A percentile compares a stretch with the other conserved stretches of the same genome.
These are phyloP conservation scores for Tiliqua scincoides DNA, from an alignment of 2,113 vertebrate genomes.

Conservation along the genomic window DNA sequence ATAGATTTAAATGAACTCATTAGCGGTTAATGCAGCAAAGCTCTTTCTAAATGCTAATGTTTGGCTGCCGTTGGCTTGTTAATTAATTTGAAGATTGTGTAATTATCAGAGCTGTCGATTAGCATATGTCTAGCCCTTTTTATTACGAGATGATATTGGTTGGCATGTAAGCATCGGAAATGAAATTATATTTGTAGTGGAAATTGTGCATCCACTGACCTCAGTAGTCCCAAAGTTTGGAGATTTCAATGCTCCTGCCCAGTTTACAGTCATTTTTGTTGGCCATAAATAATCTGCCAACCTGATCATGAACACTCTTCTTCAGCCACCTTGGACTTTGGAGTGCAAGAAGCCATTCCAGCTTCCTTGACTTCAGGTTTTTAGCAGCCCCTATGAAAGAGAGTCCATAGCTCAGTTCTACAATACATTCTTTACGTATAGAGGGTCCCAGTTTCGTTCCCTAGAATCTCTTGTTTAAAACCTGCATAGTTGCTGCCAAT, in stretches of 20 bases:
- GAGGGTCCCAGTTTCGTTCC: no score
- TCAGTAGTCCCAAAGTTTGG: constrained; percentile 44
- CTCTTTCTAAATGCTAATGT: constrained; percentile 82
- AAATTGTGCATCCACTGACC: constrained; percentile 58
- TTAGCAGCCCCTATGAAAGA: neutral
- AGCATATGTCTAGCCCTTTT: constrained; percentile 73
- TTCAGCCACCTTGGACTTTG: neutral
- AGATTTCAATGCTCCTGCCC: constrained; percentile 9
- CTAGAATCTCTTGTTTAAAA: no score
- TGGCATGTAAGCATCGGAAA: constrained; percentile 69
- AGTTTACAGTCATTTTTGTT: constrained; percentile 41
- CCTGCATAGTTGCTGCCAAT: no score
- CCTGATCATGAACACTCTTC: neutral
- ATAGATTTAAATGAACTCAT: constrained; percentile 84
- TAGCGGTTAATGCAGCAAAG: constrained; percentile 79
- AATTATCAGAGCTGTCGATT: constrained; percentile 79
- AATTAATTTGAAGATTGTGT: constrained; percentile 85
- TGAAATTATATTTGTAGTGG: constrained; percentile 72
- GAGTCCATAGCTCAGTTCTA: no score
- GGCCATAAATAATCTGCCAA: neutral
- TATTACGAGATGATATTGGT: constrained; percentile 71
- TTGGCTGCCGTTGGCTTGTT: constrained; percentile 82
- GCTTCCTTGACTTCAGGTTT: neutral
- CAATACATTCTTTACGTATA: no score
- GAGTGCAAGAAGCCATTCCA: neutral